A percentile compares a stretch with the other conserved stretches of the same genome.
Evolutionary conservation across 2,113 vertebrate species (phyloP).

Genomic region (Sinosuthora webbiana): DNA sequence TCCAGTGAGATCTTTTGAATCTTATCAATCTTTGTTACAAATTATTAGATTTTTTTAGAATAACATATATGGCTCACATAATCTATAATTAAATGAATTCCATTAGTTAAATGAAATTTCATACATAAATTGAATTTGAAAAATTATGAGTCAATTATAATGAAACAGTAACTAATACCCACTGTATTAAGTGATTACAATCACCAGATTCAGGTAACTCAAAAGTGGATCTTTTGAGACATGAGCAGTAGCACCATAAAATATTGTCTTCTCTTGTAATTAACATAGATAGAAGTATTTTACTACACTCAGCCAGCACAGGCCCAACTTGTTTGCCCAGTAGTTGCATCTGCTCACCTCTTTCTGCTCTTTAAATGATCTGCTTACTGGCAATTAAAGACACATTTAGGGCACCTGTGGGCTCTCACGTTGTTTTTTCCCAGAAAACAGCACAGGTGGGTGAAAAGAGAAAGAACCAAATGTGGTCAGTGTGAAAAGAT

Average conservation of each 20-base stretch:
- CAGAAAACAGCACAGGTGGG: neutral
- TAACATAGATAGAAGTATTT: neutral
- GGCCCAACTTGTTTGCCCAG: neutral
- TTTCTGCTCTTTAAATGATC: neutral
- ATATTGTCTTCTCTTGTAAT: neutral
- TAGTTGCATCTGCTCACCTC: neutral
- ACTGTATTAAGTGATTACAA: neutral
- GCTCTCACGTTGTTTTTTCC: neutral
- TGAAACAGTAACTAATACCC: constrained; percentile 1
- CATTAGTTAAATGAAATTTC: constrained; percentile 41
- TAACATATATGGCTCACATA: neutral
- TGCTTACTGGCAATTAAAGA: neutral
- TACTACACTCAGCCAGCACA: neutral
- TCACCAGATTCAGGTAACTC: neutral
- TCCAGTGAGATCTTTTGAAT: neutral
- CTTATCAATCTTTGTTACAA: constrained; percentile 21
- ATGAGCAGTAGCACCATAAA: neutral
- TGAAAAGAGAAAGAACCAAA: neutral
- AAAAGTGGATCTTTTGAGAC: neutral
- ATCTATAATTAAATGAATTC: constrained; percentile 22
- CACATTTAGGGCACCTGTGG: neutral
- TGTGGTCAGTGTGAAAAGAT: neutral
- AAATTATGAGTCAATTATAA: neutral
- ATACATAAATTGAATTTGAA: neutral
- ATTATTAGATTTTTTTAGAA: neutral